These are phyloP conservation scores for Cardiocondyla obscurior DNA, from an alignment of 1,140 invertebrate genomes.

Conservation along the genomic window DNA sequence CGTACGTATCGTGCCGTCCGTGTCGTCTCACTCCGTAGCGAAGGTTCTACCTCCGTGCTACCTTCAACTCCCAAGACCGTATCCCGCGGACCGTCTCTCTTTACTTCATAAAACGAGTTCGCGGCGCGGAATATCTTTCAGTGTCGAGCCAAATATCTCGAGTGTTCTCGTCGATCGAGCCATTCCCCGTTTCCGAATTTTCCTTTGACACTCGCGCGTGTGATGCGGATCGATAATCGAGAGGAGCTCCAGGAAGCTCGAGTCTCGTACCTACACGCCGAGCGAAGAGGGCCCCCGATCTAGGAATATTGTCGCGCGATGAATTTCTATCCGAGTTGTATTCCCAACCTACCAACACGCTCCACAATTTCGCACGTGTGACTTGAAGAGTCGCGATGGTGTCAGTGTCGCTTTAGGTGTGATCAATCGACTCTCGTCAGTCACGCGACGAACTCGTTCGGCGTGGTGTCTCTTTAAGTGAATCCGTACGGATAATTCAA, in stretches of 20 bases:
- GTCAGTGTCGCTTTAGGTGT: conserved; percentile 16
- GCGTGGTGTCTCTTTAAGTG: conserved; percentile 39
- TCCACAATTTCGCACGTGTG: background rate
- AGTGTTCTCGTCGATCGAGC: no score
- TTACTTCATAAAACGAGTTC: no score
- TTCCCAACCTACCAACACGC: background rate
- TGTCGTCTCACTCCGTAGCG: no score
- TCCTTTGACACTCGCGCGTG: background rate
- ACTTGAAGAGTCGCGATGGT: background rate
- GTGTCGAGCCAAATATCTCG: no score
- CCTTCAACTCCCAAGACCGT: background rate
- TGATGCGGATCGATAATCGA: conserved; percentile 18
- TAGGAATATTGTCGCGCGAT: background rate
- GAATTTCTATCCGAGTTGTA: conserved; percentile 2
- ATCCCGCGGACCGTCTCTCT: background rate
- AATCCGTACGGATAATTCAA: background rate
- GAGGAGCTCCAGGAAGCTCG: background rate
- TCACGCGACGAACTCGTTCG: background rate
- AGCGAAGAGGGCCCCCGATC: conserved; percentile 1
- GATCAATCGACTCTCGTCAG: conserved; percentile 1
- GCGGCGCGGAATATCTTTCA: background rate
- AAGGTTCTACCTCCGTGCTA: no score
- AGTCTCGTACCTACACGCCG: background rate
- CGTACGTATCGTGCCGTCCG: conserved; percentile 22
- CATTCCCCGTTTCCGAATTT: background rate